Percentiles rank a stretch among this genome's conserved stretches.
These are phyloP conservation scores for Neodiprion pinetum DNA, from an alignment of 1,140 invertebrate species.

Conservation along the genomic window DNA sequence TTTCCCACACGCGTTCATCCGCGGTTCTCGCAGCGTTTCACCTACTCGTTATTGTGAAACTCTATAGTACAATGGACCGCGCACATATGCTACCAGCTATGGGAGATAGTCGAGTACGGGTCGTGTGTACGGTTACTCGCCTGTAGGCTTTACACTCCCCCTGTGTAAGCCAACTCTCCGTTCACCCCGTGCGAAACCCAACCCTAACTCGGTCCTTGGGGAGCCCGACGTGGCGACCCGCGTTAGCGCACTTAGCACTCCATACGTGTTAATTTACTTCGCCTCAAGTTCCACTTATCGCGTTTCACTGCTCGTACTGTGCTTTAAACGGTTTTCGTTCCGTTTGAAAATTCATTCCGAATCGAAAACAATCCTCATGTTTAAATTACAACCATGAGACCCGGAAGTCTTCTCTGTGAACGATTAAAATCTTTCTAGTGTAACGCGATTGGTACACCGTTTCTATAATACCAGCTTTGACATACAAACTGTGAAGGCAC, in stretches of 20 bases:
- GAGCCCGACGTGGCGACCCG: not conserved
- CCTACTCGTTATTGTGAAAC: slow-evolving; percentile 44
- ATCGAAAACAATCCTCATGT: no score
- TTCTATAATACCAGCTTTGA: not conserved
- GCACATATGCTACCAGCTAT: slow-evolving; percentile 35
- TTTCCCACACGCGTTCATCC: slow-evolving; percentile 44
- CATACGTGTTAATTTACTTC: not conserved
- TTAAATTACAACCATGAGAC: no score
- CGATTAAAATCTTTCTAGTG: not conserved
- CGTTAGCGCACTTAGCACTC: no score
- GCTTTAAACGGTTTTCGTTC: no score
- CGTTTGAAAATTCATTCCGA: no score
- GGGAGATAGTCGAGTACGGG: no score
- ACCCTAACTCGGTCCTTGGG: not conserved
- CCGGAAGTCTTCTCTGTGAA: no score
- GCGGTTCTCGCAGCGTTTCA: slow-evolving; percentile 6
- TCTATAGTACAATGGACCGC: slow-evolving; percentile 24
- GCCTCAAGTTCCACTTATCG: not conserved
- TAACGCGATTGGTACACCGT: not conserved
- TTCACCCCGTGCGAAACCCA: not conserved
- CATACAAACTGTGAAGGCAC: no score
- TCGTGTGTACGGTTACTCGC: not conserved
- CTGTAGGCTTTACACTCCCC: not conserved
- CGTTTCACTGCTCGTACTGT: no score
- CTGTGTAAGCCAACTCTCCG: not conserved